Conservation (phyloP, 2,113 vertebrate species). For the Coturnix japonica region DNA sequence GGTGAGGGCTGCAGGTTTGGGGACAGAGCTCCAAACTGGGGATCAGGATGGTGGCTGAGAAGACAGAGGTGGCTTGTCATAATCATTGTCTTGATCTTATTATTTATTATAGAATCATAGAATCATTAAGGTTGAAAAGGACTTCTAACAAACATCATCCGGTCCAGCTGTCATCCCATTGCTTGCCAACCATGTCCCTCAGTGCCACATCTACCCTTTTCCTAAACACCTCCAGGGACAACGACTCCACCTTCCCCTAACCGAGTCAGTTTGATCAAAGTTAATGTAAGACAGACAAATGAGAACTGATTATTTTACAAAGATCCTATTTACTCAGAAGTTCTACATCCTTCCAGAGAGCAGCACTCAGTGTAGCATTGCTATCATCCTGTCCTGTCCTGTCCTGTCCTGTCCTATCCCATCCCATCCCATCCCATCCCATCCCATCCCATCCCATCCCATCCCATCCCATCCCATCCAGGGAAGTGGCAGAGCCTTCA, state of each 20-base stretch:
- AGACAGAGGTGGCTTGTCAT: neutral
- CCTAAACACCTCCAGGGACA: too few species aligned
- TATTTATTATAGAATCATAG: too few species aligned
- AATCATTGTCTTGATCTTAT: neutral
- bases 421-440: too few species aligned
- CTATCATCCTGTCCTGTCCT: too few species aligned
- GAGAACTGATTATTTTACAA: neutral
- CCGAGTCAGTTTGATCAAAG: neutral
- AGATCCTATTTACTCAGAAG: neutral
- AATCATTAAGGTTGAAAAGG: too few species aligned
- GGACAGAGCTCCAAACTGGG: neutral
- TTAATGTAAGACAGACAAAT: neutral
- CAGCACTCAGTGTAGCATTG: rapidly evolving
- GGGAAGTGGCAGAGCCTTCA: neutral
- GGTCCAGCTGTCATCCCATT: too few species aligned
- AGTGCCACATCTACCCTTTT: too few species aligned
- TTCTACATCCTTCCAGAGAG: neutral
- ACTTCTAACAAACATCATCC: too few species aligned
- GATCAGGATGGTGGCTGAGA: neutral
- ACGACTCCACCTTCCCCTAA: neutral
- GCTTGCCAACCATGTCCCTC: too few species aligned
- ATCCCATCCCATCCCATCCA: too few species aligned
- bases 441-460: too few species aligned
- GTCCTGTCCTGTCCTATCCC: too few species aligned
- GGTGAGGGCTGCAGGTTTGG: rapidly evolving